These are phyloP conservation scores for Thunnus thynnus DNA, from an alignment of 2,113 vertebrate genomes.

Conservation along the genomic window DNA sequence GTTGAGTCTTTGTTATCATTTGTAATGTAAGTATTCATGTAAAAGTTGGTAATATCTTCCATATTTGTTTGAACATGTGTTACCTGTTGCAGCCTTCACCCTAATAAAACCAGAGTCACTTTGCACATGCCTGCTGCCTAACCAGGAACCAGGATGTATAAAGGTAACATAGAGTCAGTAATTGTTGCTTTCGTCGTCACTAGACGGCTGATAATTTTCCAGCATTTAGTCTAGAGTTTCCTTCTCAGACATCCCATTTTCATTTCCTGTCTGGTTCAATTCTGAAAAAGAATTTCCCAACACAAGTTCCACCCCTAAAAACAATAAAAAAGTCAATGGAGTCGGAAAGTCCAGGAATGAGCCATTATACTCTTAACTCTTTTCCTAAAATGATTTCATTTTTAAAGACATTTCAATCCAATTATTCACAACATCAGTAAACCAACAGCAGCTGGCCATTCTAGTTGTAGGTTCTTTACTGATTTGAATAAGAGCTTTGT, in stretches of 20 bases:
- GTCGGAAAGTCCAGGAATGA: too few relatives aligned
- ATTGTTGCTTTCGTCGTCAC: neutral
- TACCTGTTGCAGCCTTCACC: constrained; percentile 9
- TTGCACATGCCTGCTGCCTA: neutral
- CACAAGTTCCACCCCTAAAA: neutral
- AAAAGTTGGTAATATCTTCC: neutral
- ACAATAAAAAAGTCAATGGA: neutral
- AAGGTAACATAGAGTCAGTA: constrained; percentile 21
- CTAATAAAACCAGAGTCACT: constrained; percentile 9
- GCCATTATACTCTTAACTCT: neutral
- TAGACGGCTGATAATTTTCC: neutral
- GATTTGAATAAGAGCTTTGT: neutral
- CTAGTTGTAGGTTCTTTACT: neutral
- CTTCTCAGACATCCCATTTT: neutral
- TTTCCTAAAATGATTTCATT: too few relatives aligned
- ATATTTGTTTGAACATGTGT: neutral
- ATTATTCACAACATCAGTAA: neutral
- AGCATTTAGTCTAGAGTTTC: neutral
- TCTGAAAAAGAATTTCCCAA: neutral
- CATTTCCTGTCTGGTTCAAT: neutral
- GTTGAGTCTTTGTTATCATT: neutral
- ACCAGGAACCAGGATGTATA: constrained; percentile 58
- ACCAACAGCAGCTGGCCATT: neutral
- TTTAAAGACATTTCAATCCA: neutral
- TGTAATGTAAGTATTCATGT: neutral